Evolutionary conservation across 2,113 vertebrate genomes (phyloP), one percentile per base, ranked within the genome.

Genomic region (Myanophis thanlyinensis): DNA sequence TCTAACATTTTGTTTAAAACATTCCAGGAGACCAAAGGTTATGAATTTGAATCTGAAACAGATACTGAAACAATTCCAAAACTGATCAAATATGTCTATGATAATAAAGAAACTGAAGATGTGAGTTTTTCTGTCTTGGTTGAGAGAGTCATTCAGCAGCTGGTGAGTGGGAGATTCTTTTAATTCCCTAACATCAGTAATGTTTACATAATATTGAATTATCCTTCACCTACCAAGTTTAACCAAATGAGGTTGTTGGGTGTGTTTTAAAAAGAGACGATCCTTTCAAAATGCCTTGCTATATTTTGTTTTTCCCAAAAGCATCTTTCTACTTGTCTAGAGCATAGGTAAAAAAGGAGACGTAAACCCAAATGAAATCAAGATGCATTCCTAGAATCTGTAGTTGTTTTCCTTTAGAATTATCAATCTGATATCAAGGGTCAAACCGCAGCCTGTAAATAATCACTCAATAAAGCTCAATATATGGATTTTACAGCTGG

Each of bases 21-120:
- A 85, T 97, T 97, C 94, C 96, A 99, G 99, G 98, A 98, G 96
- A 98, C 96, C 97, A 99, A 99, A 97, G 98, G 98, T 93, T 99
- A 99, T 0, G 98, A 98, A 92, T 99, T 99, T 93, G 99, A 99
- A 97, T 99, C 99, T 25, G 99, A 99, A 95, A 99, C 99, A 0
- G 99, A 99, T 95, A 99, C 99, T 5, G 99, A 99, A 96, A 99
- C 99, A 2, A 99, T 99, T 91, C 98, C 99, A 4, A 99, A 99
- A 92, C 35, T 99, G 97, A 98, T 98, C 96, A 99, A 99, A 94
- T 99, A 99, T n/a, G 91, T 99, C 93, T 99, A 99, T 84, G 99
- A 99, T 98, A 99, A 99, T 97, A 98, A 98, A 91, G 99, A 99
- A 94, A 97, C 93, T 0, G 98, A 99, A 89, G 97, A 96, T 46